Evolutionary conservation across 2,888 invertebrate species (phyloP).

Genomic region (Amblyteles armatorius): DNA sequence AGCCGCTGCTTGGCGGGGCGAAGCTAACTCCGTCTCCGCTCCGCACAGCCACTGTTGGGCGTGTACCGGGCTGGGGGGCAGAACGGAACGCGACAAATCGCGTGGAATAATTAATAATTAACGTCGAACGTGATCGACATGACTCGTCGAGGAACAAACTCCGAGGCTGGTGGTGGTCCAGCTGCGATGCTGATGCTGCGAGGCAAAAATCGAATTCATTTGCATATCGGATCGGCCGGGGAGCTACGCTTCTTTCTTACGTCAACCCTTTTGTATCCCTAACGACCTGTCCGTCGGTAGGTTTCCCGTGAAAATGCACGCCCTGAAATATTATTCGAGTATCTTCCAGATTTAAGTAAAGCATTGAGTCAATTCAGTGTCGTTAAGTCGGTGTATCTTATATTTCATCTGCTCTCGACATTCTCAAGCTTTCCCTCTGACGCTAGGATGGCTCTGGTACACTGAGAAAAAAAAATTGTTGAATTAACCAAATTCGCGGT

Average conservation of each 20-base stretch:
- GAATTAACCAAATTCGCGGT: no score
- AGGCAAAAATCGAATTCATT: constrained; percentile 42
- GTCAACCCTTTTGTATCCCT: constrained; percentile 28
- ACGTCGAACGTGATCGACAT: constrained; percentile 71
- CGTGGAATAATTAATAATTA: constrained; percentile 75
- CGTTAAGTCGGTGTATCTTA: background rate
- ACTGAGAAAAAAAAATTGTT: no score
- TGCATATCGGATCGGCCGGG: constrained; percentile 40
- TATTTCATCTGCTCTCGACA: no score
- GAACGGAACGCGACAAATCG: constrained; percentile 69
- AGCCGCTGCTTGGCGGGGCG: constrained; percentile 42
- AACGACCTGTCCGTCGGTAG: constrained; percentile 13
- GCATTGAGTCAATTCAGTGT: background rate
- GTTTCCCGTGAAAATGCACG: background rate
- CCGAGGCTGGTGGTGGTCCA: constrained; percentile 15
- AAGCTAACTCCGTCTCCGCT: constrained; percentile 35
- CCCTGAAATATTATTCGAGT: background rate
- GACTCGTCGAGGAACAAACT: constrained; percentile 56
- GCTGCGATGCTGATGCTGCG: constrained; percentile 27
- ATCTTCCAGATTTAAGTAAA: background rate
- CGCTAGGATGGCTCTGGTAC: no score
- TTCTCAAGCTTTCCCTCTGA: no score
- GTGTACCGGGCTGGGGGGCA: constrained; percentile 15
- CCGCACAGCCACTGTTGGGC: background rate
- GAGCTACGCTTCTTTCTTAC: background rate